Evolutionary conservation across 2,888 invertebrate genomes (phyloP), one percentile per base, ranked within the genome.

Genomic region (Allacma fusca): DNA sequence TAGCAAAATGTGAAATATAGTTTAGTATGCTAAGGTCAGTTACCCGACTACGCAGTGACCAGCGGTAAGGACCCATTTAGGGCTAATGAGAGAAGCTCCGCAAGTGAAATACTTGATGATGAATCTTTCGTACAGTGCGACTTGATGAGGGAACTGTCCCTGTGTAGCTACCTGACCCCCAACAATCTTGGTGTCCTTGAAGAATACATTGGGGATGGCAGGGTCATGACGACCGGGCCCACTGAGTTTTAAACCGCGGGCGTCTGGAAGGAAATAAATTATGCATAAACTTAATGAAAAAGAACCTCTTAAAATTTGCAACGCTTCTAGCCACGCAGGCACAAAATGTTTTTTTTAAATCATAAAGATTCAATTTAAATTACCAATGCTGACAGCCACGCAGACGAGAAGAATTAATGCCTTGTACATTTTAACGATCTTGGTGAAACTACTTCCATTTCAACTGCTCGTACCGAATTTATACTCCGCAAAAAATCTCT

Each of bases 361-460:
- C 1, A 62, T 23, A 26, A 26, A 23, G 9, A 24, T 62, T 19
- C 12, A 9, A 68, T 21, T 12, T 4, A 68, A 40, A 24, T n/a
- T 73, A 73, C 73, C 73, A 57, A 73, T 73, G 29, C 28, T 57
- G 29, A 62, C 40, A 29, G 73, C 73, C 40, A 29, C 2, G 23
- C 24, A 21, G 12, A 59, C 13, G 13, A 70, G 9, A 4, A 73
- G 29, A 62, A 34, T 29, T 57, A 62, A 12, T 26, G 34, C 19
- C 62, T 73, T 73, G 34, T 16, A 73, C 73, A 73, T 73, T 50
- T 28, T 73, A 12, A 16, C 16, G 2, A 50, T 19, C 16, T 50
- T 2, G 2, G 4, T 50, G 57, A 24, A 29, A 68, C 16, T 28
- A 21, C 28, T n/a, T 21, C 21, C 7, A 40, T 28, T 21, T 23